phyloP scores from a whole-genome alignment of 2,797 vertebrate genomes.

The Poecile montanus region DNA sequence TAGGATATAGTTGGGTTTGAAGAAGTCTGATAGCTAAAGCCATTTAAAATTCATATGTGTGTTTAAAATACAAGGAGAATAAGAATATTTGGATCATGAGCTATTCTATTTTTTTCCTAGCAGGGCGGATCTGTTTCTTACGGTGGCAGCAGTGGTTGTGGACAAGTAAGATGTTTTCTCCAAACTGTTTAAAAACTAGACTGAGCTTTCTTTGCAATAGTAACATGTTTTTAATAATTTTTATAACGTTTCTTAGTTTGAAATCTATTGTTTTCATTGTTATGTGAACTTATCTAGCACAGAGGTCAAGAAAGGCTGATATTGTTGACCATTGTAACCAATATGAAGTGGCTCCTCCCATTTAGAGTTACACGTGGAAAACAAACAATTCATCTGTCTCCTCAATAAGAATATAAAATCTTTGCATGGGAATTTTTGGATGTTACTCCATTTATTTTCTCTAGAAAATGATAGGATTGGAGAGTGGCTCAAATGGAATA shows the following conservation, averaged over 20 bases:
- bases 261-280: background rate
- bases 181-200: background rate
- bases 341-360: background rate
- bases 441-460: background rate
- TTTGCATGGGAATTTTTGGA: background rate
- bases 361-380: background rate
- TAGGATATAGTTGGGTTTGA: background rate
- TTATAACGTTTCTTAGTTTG: background rate
- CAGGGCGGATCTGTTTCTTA: background rate
- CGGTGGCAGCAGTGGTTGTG: constrained; percentile 25
- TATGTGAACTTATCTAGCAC: background rate
- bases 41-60: background rate
- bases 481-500: background rate
- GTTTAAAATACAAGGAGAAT: background rate
- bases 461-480: rapidly evolving
- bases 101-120: background rate
- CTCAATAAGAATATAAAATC: background rate
- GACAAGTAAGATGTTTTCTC: constrained; percentile 38
- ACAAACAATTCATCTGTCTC: background rate
- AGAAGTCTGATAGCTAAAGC: background rate
- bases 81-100: background rate
- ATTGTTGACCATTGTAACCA: background rate
- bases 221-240: background rate
- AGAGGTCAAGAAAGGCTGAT: background rate
- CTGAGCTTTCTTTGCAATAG: background rate